Evolutionary conservation across 2,888 invertebrate species (phyloP).

Genomic region (Hirtodrosophila alboralis): DNA sequence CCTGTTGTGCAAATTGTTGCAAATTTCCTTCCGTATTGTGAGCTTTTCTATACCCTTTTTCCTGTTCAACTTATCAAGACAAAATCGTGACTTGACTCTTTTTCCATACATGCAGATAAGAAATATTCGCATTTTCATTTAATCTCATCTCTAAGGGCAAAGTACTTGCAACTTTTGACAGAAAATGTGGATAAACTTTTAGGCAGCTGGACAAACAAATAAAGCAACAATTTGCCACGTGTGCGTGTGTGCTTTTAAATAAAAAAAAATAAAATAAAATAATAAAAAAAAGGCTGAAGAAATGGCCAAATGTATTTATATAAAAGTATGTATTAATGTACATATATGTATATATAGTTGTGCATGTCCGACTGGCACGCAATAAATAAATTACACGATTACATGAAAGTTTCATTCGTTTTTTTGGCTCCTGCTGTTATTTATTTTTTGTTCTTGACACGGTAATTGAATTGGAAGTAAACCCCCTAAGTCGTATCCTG

Average conservation of each 20-base stretch:
- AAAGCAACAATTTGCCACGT: not conserved
- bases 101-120: constrained; percentile 16
- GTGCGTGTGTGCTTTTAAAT: not conserved
- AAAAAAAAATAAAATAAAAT: not conserved
- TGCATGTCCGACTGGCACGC: constrained; percentile 63
- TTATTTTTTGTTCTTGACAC: constrained; percentile 16
- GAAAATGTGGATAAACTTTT: constrained; percentile 22
- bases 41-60: too few species aligned
- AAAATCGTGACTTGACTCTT: not conserved
- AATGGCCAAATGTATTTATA: too few species aligned
- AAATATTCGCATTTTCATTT: constrained; percentile 16
- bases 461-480: constrained; percentile 70
- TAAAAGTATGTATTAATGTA: constrained; percentile 10
- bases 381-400: constrained; percentile 76
- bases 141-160: constrained; percentile 31
- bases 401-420: constrained; percentile 52
- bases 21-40: too few species aligned
- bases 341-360: constrained; percentile 2
- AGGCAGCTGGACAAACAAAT: constrained; percentile 12
- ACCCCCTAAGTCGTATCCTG: not conserved
- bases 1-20: too few species aligned
- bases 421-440: constrained; percentile 30
- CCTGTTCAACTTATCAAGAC: too few species aligned
- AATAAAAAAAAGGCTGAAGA: constrained; percentile 1
- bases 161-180: constrained; percentile 58